Evolutionary conservation across 2,888 invertebrate genomes (phyloP).

Genomic region (Cheilosia urbana): DNA sequence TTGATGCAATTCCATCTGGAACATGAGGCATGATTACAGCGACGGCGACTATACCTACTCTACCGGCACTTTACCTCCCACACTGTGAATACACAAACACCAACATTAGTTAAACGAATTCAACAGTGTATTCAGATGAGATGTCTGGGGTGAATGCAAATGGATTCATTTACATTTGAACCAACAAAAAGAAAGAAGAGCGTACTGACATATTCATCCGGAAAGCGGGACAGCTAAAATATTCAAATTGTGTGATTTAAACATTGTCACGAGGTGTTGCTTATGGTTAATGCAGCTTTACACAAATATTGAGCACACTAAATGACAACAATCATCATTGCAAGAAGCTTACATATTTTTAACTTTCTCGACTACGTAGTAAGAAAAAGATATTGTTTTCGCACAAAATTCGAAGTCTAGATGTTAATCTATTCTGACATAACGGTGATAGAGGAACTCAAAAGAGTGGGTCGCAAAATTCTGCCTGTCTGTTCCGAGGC

Average conservation of each 20-base stretch:
- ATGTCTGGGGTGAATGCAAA: conserved; percentile 45
- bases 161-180: conserved; percentile 33
- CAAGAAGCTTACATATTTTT: too few relatives aligned
- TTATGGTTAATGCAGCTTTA: neutral
- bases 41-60: neutral
- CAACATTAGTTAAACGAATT: conserved; percentile 1
- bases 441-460: too few relatives aligned
- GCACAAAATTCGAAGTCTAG: too few relatives aligned
- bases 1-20: conserved; percentile 38
- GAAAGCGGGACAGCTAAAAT: neutral
- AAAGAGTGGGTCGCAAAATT: too few relatives aligned
- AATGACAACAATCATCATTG: too few relatives aligned
- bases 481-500: too few relatives aligned
- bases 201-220: conserved; percentile 10
- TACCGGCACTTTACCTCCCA: conserved; percentile 23
- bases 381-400: too few relatives aligned
- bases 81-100: neutral
- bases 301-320: neutral
- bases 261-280: conserved; percentile 15
- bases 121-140: conserved; percentile 1
- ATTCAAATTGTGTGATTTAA: conserved; percentile 14
- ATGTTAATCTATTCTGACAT: too few relatives aligned
- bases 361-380: too few relatives aligned
- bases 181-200: neutral
- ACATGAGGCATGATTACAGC: conserved; percentile 9